phyloP scores from a whole-genome alignment of 2,797 vertebrate genomes.

The Hyperoplus immaculatus region DNA sequence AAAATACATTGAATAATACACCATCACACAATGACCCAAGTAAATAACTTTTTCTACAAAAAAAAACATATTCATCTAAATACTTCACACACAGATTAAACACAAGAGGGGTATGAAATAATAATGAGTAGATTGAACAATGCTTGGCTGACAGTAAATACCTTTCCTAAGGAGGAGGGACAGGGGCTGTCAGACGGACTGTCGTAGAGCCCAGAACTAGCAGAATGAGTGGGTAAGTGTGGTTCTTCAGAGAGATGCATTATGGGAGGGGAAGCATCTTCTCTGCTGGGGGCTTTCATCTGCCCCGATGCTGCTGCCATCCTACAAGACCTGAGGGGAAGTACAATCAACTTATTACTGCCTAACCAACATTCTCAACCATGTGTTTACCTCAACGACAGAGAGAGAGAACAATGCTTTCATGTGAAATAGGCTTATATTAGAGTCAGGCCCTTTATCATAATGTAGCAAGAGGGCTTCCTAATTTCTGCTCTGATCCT shows the following conservation, averaged over 20 bases:
- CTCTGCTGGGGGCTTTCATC: conserved; percentile 78
- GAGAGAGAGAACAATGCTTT: not conserved
- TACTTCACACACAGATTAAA: not conserved
- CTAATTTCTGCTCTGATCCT: not conserved
- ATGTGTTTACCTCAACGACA: not conserved
- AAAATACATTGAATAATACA: too few species aligned
- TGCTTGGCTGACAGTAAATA: conserved; percentile 56
- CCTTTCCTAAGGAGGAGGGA: conserved; percentile 85
- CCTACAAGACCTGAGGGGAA: conserved; percentile 69
- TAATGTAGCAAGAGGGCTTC: not conserved
- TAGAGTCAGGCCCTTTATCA: not conserved
- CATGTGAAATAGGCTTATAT: not conserved
- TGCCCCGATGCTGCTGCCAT: conserved; percentile 73
- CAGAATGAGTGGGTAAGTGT: conserved; percentile 79
- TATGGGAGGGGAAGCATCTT: conserved; percentile 69
- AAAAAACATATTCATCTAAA: not conserved
- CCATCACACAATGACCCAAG: not conserved
- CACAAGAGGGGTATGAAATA: not conserved
- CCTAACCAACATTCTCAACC: not conserved
- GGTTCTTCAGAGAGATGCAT: conserved; percentile 80
- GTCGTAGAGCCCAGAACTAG: conserved; percentile 78
- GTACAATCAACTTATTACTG: not conserved
- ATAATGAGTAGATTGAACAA: not conserved
- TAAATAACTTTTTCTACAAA: not conserved
- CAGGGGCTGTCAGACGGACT: conserved; percentile 84